These are phyloP conservation scores for Drosophila orosa DNA, from an alignment of 1,140 invertebrate genomes.

Conservation along the genomic window DNA sequence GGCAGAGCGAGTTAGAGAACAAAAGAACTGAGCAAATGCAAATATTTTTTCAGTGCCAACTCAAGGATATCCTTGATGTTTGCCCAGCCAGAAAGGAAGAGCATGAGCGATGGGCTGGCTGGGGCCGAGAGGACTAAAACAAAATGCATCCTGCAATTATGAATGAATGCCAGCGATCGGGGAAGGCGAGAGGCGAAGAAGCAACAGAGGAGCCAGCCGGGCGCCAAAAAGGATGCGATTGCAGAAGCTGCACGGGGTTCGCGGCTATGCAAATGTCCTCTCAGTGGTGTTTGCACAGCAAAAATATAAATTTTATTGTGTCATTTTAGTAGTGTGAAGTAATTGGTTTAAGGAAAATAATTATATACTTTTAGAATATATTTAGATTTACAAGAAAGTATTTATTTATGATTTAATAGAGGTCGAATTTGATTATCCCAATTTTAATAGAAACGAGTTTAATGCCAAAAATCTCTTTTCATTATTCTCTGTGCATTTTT, in stretches of 20 bases:
- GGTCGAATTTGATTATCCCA: background rate
- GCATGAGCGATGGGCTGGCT: background rate
- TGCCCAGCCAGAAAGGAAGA: slow-evolving; percentile 41
- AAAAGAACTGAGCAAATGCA: slow-evolving; percentile 38
- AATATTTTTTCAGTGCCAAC: slow-evolving; percentile 79
- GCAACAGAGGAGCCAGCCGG: slow-evolving; percentile 38
- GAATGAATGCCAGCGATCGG: slow-evolving; percentile 52
- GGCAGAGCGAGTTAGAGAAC: slow-evolving; percentile 13
- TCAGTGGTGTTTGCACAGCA: slow-evolving; percentile 5
- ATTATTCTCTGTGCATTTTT: background rate
- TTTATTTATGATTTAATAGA: background rate
- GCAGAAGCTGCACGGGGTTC: slow-evolving; percentile 46
- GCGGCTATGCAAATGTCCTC: slow-evolving; percentile 32
- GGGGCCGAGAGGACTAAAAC: slow-evolving; percentile 46
- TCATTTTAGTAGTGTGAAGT: too few relatives aligned
- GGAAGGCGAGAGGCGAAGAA: slow-evolving; percentile 24
- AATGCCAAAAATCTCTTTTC: background rate
- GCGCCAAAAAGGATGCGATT: slow-evolving; percentile 54
- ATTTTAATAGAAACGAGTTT: background rate
- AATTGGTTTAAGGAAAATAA: background rate
- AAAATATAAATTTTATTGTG: background rate
- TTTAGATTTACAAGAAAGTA: background rate
- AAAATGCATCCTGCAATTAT: slow-evolving; percentile 79
- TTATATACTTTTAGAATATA: background rate
- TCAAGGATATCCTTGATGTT: slow-evolving; percentile 80